These are phyloP conservation scores for Pseudochirops cupreus DNA, from an alignment of 2,797 vertebrate species.

Conservation along the genomic window DNA sequence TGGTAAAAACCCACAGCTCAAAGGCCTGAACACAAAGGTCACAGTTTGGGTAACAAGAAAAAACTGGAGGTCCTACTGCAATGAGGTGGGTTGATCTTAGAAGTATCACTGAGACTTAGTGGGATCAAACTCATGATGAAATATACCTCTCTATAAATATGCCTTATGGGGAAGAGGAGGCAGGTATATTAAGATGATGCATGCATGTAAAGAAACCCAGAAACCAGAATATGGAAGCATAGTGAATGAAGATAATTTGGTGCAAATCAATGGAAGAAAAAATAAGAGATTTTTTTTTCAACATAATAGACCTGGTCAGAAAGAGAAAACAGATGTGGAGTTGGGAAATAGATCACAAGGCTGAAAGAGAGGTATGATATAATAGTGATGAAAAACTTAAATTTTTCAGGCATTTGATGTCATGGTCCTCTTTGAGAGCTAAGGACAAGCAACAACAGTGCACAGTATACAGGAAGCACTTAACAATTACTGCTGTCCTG, in stretches of 20 bases:
- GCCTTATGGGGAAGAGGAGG: not conserved
- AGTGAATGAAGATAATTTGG: not conserved
- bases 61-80: not conserved
- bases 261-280: not conserved
- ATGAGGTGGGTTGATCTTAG: not conserved
- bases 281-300: not conserved
- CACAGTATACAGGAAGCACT: too few species aligned
- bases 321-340: not conserved
- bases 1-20: not conserved
- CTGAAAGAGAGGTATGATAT: not conserved
- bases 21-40: not conserved
- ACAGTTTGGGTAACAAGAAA: not conserved
- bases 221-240: not conserved
- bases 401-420: not conserved
- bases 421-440: too few species aligned
- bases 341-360: not conserved
- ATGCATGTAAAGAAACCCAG: not conserved
- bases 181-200: not conserved
- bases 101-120: not conserved
- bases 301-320: not conserved
- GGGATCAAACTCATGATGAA: not conserved
- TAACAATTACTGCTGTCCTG: too few species aligned
- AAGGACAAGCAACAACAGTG: too few species aligned
- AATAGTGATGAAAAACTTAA: not conserved
- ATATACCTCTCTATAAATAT: not conserved